Evolutionary conservation across 2,113 vertebrate genomes (phyloP), one percentile per base, ranked within the genome.

Genomic region (Hippotragus niger): DNA sequence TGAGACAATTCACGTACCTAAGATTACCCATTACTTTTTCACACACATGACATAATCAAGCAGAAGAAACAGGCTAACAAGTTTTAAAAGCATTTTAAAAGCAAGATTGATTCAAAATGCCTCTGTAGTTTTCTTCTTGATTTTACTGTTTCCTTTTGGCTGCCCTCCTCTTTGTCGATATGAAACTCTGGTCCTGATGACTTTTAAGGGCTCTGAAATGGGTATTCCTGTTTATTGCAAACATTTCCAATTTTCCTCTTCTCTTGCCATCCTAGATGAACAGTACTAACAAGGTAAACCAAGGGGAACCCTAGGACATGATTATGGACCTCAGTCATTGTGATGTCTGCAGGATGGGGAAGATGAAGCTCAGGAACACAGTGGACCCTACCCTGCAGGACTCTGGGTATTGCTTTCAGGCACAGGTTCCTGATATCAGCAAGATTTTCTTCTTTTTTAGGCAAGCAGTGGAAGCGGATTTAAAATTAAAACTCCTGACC

Each of bases 41-140:
- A 71, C 1, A 5, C 55, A 3, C 8, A 15, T 14, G 67, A 33
- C 33, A 80, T 29, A 93, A 55, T 88, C 92, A 88, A 94, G 60
- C 43, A 60, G 47, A 95, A 88, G 25, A 91, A 94, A 89, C 29
- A 12, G 13, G 25, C 84, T 92, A 76, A 90, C 6, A 40, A 43
- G n/a, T 47, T 93, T 93, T n/a, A 43, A 90, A 91, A 45, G 53
- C 55, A 89, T 55, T 90, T 93, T 67, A 52, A 86, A 97, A 96
- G 87, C 47, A 53, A 50, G 15, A 29, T 82, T 85, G 87, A 86
- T 95, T 96, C 27, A 76, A 76, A 91, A 60, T 5, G 13, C 16
- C 7, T 87, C 47, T 92, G 53, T 67, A 78, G 14, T 94, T 93
- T 88, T 90, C 27, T 91, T 84, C 76, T 96, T 89, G 58, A 40